Percentiles rank a stretch among this genome's conserved stretches.
These are phyloP conservation scores for Sphyrna mokarran DNA, from an alignment of 2,113 vertebrate species.

Conservation along the genomic window DNA sequence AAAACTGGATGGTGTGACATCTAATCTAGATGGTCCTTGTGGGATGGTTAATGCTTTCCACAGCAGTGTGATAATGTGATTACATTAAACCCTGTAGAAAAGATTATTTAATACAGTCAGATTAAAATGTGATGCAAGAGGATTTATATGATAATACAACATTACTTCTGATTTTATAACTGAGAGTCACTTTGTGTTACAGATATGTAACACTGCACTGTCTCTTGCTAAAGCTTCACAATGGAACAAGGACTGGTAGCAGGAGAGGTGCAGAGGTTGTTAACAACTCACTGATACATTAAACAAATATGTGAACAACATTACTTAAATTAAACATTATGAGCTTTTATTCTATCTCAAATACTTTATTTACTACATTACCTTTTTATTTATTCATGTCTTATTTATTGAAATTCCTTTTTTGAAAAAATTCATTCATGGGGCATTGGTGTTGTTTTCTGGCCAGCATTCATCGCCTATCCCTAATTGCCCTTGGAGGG, in stretches of 20 bases:
- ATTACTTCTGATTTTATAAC: conserved; percentile 11
- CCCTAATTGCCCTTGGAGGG: too few relatives aligned
- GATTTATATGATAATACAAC: not conserved
- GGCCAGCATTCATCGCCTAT: too few relatives aligned
- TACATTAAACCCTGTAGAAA: conserved; percentile 25
- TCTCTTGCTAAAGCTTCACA: not conserved
- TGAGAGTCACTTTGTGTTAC: not conserved
- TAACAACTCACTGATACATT: not conserved
- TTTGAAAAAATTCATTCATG: not conserved
- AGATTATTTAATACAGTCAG: conserved; percentile 4
- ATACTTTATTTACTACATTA: not conserved
- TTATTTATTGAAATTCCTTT: not conserved
- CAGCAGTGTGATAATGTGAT: not conserved
- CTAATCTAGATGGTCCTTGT: conserved; percentile 2
- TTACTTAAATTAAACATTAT: not conserved
- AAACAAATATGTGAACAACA: not conserved
- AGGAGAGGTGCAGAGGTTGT: not conserved
- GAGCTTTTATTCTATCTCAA: not conserved
- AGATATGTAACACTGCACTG: too few relatives aligned
- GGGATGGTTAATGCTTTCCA: not conserved
- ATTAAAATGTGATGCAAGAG: conserved; percentile 19
- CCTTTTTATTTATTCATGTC: not conserved
- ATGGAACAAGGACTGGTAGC: not conserved
- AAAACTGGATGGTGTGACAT: not conserved
- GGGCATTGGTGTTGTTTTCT: too few relatives aligned